Conservation (phyloP, 2,888 invertebrate genomes). For the Coecobrya sp. region DNA sequence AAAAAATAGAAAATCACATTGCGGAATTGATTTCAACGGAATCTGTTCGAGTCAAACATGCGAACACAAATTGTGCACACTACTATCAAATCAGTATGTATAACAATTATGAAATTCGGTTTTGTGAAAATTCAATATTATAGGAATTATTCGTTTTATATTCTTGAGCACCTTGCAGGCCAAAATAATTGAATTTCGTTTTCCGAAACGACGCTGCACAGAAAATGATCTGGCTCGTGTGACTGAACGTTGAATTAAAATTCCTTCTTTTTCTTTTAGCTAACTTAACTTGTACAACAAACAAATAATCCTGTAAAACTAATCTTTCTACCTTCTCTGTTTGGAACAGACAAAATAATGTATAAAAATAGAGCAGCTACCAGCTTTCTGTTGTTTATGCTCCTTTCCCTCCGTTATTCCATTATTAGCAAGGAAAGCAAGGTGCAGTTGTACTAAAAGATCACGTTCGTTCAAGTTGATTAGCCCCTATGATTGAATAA, state of each 20-base stretch:
- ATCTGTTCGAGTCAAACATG: neutral
- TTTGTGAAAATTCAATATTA: no score
- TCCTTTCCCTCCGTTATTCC: neutral
- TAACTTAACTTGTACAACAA: no score
- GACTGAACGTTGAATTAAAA: slow-evolving; percentile 15
- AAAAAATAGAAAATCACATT: slow-evolving; percentile 68
- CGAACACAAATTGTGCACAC: neutral
- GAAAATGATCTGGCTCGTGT: slow-evolving; percentile 37
- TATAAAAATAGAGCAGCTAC: neutral
- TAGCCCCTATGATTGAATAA: slow-evolving; percentile 72
- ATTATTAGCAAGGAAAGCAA: neutral
- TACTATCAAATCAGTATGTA: no score
- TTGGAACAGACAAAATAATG: no score
- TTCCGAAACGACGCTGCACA: neutral
- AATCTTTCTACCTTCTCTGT: no score
- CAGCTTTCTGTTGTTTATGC: neutral
- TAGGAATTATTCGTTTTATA: no score
- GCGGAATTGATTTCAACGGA: neutral
- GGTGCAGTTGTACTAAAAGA: slow-evolving; percentile 17
- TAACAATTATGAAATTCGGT: no score
- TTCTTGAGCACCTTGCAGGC: no score
- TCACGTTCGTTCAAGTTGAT: slow-evolving; percentile 75
- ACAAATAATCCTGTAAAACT: no score
- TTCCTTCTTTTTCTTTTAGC: neutral
- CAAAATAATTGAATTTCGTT: no score